A percentile compares a stretch with the other conserved stretches of the same genome.
phyloP scores from a whole-genome alignment of 2,888 invertebrate species.

The Aspidapion aeneum region DNA sequence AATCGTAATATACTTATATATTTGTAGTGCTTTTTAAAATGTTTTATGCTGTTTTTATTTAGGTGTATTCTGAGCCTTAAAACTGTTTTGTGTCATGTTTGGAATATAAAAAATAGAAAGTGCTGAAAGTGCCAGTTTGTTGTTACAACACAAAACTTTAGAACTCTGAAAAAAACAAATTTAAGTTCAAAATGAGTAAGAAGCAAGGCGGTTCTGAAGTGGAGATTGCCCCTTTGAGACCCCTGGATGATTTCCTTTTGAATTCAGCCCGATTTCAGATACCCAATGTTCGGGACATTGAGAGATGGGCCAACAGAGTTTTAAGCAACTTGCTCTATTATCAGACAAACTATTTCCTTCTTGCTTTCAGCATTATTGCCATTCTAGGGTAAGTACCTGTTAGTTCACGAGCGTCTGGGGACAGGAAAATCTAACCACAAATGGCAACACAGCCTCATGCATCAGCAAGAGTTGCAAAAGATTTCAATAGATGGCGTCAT shows the following conservation, averaged over 20 bases:
- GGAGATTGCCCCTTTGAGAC: constrained; percentile 66
- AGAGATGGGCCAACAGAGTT: constrained; percentile 80
- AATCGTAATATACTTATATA: no score
- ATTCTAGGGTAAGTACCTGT: constrained; percentile 54
- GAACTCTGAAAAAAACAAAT: background rate
- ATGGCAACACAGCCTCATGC: no score
- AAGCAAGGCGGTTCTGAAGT: constrained; percentile 38
- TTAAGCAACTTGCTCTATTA: constrained; percentile 78
- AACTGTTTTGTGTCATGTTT: no score
- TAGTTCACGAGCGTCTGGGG: no score
- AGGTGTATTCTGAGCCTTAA: no score
- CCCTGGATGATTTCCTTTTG: constrained; percentile 72
- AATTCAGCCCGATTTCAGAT: constrained; percentile 77
- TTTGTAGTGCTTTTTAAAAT: no score
- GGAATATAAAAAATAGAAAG: no score
- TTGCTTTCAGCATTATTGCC: constrained; percentile 62
- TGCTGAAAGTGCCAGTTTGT: background rate
- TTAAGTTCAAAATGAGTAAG: constrained; percentile 27
- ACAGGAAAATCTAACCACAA: no score
- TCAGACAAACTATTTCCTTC: constrained; percentile 80
- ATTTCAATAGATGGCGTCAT: no score
- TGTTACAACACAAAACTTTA: background rate
- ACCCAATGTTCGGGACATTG: constrained; percentile 70
- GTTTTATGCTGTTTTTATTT: no score
- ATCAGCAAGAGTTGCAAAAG: no score